Evolutionary conservation across 2,797 vertebrate species (phyloP).

Genomic region (Ambastaia sidthimunki): DNA sequence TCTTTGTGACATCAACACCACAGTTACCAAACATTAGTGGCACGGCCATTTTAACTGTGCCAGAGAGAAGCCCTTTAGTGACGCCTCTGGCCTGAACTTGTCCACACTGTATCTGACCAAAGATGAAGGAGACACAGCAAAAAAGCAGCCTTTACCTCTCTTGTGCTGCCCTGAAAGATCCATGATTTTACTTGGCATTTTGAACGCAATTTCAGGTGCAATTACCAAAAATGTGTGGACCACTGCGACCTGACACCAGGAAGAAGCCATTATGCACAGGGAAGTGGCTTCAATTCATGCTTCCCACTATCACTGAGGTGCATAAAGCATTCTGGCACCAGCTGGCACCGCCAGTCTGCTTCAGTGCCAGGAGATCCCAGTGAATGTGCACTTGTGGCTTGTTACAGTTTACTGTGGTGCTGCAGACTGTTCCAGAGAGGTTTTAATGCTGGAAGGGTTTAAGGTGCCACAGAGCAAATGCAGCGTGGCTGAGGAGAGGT

Average conservation of each 20-base stretch:
- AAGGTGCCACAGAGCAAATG: neutral
- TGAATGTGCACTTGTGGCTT: conserved; percentile 9
- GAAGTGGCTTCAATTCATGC: neutral
- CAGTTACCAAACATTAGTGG: conserved; percentile 54
- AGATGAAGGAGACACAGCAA: neutral
- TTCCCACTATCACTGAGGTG: neutral
- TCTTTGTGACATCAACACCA: too few relatives aligned
- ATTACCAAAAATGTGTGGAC: conserved; percentile 42
- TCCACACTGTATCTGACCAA: neutral
- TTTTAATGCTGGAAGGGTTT: neutral
- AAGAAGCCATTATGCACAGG: conserved; percentile 11
- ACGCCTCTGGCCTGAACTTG: neutral
- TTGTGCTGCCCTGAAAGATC: conserved; percentile 28
- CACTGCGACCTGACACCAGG: neutral
- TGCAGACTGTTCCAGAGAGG: conserved; percentile 3
- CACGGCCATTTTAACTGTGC: conserved; percentile 63
- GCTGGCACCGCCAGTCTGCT: neutral
- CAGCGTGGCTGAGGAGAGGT: neutral
- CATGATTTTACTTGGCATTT: conserved; percentile 49
- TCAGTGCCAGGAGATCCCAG: neutral
- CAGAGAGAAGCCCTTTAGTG: neutral
- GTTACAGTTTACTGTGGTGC: neutral
- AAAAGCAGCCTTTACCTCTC: conserved; percentile 21
- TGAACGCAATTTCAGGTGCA: conserved; percentile 40
- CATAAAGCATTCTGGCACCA: conserved; percentile 1